Base-by-base conservation (phyloP, 2,888 invertebrate genomes). In the Polydrusus tereticollis region DNA sequence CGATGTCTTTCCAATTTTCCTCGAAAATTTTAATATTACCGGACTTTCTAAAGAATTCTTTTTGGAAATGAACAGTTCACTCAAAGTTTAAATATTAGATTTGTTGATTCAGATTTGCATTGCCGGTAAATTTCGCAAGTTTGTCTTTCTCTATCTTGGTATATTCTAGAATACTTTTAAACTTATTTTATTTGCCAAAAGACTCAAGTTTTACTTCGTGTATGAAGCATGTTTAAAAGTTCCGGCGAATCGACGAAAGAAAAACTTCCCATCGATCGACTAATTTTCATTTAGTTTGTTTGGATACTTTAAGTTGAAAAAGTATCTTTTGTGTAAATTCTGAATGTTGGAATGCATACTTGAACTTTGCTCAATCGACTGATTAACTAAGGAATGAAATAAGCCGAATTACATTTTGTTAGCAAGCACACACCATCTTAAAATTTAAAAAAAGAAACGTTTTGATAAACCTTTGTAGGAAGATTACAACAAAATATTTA, bases 21-120 rank as follows among this genome's bases (percentile, higher is more conserved):
- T 33, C n/a, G 18, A 63, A 26, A 8, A 47, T 18, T 26, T 29
- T 3, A 18, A 16, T 1, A 29, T 12, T 62, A 6, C 16, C 29
- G 20, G 18, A 62, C 29, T 16, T 23, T 23, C n/a, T 4, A 23
- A 47, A 21, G 21, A 23, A 47, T 47, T 10, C 6, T 16, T 18
- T 16, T 43, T 4, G 33, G 21, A 64, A 20, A 12, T 12, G 23
- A 21, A 12, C 12, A 41, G 6, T 63, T 63, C 26, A 14, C 20
- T 33, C n/a, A 41, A 55, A 57, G 65, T 57, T 65, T 57, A 55
- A 57, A 65, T 65, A 57, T 41, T 43, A 57, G 43, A 66, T 55
- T 57, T 57, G 66, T 43, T 29, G 66, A 43, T 66, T 66, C 66
- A 18, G 26, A 66, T 57, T 43, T 41, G 10, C 16, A 18, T 16